phyloP scores from a whole-genome alignment of 2,888 invertebrate species.

The Sarcophaga rosellei region DNA sequence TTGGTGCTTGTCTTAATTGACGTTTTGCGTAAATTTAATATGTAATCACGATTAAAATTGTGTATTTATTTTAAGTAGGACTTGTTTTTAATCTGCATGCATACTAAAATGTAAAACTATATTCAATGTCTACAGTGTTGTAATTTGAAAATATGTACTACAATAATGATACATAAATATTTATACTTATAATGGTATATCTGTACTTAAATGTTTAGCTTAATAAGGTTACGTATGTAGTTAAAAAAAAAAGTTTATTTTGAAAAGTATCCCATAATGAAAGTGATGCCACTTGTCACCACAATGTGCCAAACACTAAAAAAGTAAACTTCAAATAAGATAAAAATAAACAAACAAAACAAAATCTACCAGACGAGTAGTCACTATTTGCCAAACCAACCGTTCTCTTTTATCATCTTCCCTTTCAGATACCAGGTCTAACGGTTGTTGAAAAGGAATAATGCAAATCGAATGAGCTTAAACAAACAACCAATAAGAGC shows the following conservation, averaged over 20 bases:
- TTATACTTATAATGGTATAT: too few species aligned
- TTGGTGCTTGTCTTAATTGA: too few species aligned
- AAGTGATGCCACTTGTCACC: slow-evolving; percentile 25
- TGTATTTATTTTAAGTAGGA: too few species aligned
- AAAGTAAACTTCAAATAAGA: not conserved
- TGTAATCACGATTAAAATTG: too few species aligned
- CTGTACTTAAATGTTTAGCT: not conserved
- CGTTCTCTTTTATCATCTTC: slow-evolving; percentile 67
- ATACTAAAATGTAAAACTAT: too few species aligned
- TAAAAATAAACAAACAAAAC: slow-evolving; percentile 21
- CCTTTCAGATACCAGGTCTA: slow-evolving; percentile 63
- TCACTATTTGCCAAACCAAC: slow-evolving; percentile 63
- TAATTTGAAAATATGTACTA: too few species aligned
- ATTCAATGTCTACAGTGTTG: too few species aligned
- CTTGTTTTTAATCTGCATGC: too few species aligned
- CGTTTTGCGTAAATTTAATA: too few species aligned
- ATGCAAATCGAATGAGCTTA: slow-evolving; percentile 33
- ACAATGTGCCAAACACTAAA: slow-evolving; percentile 32
- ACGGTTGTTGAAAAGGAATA: slow-evolving; percentile 63
- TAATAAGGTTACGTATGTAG: not conserved
- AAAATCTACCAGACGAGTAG: slow-evolving; percentile 42
- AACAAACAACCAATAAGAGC: slow-evolving; percentile 84
- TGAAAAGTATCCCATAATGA: not conserved
- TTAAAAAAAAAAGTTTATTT: not conserved
- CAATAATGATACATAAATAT: too few species aligned